A percentile compares a stretch with the other conserved stretches of the same genome.
Evolutionary conservation across 2,797 vertebrate species (phyloP).

Genomic region (Cyprinodon diabolis): DNA sequence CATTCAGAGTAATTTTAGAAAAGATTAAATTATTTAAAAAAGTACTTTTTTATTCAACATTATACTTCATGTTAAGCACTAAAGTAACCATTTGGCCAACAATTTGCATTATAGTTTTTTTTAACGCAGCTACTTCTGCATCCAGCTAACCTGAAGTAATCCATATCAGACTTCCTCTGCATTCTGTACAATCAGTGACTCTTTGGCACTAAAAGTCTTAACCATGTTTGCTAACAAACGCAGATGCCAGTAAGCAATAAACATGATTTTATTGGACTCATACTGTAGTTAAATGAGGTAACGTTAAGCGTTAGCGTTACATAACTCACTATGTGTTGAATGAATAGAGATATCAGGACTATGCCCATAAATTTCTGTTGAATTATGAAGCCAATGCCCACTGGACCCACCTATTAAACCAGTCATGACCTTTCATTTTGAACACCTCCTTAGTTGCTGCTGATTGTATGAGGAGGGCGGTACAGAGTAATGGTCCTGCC

Average conservation of each 20-base stretch:
- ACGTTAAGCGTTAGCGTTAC: not conserved
- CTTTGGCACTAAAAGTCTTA: not conserved
- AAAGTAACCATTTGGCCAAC: not conserved
- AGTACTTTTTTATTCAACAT: not conserved
- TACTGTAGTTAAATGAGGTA: not conserved
- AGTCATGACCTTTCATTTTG: conserved; percentile 31
- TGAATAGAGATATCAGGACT: not conserved
- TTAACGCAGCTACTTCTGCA: not conserved
- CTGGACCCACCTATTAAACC: conserved; percentile 31
- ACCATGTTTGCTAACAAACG: not conserved
- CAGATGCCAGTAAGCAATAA: not conserved
- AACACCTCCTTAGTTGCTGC: conserved; percentile 27
- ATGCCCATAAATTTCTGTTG: not conserved
- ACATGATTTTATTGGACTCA: not conserved
- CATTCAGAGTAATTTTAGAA: not conserved
- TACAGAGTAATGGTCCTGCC: conserved; percentile 40
- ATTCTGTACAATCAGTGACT: not conserved
- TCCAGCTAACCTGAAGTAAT: not conserved
- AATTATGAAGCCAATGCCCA: conserved; percentile 16
- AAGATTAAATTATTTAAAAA: not conserved
- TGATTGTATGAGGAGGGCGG: conserved; percentile 47
- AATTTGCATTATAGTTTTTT: not conserved
- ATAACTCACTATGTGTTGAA: not conserved
- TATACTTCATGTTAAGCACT: not conserved
- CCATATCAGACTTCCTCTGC: not conserved